Evolutionary conservation across 2,888 invertebrate species (phyloP), one percentile per base, ranked within the genome.

Genomic region (Ethmia dodecea): DNA sequence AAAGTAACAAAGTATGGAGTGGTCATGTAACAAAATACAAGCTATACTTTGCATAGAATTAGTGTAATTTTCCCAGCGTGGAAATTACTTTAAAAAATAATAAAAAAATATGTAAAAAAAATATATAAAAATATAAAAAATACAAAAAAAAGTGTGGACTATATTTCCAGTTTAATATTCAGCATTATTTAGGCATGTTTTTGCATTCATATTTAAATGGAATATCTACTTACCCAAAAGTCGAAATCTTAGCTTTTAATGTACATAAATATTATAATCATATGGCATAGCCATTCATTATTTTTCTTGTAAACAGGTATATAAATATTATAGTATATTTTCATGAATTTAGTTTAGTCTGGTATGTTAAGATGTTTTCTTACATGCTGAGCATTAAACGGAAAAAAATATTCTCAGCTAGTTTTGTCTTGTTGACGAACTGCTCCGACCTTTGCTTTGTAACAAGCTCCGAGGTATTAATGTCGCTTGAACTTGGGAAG

Each of bases 1-100:
- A 61, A 69, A 66, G 77, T 76, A 68, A 77, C 81, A 84, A 86
- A 83, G 81, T 84, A 86, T 84, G 86, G 83, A 81, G 86, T 84
- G 86, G 81, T 83, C 76, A 76, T 73, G 71, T 81, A 72, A 76
- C 59, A 83, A 73, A 72, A 84, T 93, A 93, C 92, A 92, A 92
- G 91, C 93, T 93, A 93, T 93, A 93, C 93, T 94, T 93, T 93
- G 93, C 93, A 93, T 93, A 92, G 92, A 93, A 92, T 91, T 93
- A 93, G 93, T 93, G 92, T 90, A 91, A 90, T 92, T 92, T 93
- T 93, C 92, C 92, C 89, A 89, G 88, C 88, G 87, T 88, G 87
- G 83, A 87, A 88, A 86, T 86, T 83, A 86, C 84, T 86, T 63
- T 65, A 68, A 66, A 65, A 59, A 58, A 56, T 64, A 62, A 55